Evolutionary conservation across 1,140 invertebrate species (phyloP).

Genomic region (Cecropterus lyciades): DNA sequence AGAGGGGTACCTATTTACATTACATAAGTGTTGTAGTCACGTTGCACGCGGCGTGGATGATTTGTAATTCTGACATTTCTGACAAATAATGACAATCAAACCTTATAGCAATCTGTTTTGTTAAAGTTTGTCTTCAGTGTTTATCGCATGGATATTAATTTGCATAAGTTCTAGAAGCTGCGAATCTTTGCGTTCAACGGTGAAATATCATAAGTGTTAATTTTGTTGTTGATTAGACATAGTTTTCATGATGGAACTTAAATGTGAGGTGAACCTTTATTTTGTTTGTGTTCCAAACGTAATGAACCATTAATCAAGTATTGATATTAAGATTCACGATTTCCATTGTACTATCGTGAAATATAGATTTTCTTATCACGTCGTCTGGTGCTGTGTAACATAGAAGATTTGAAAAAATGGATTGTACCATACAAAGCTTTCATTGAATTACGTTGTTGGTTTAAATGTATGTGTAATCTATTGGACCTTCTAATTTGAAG

Average conservation of each 20-base stretch:
- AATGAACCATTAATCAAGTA: neutral
- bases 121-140: slow-evolving; percentile 45
- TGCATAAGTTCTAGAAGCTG: slow-evolving; percentile 54
- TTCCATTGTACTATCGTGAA: neutral
- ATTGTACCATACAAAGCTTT: neutral
- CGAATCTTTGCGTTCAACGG: slow-evolving; percentile 3
- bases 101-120: slow-evolving; percentile 20
- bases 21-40: slow-evolving; percentile 51
- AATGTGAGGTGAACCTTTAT: neutral
- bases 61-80: slow-evolving; percentile 55
- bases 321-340: neutral
- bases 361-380: neutral
- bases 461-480: slow-evolving; percentile 1
- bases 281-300: slow-evolving; percentile 16
- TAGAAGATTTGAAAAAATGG: neutral
- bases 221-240: neutral
- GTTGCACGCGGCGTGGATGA: slow-evolving; percentile 78
- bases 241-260: neutral
- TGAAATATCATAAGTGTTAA: neutral
- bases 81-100: slow-evolving; percentile 36
- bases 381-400: neutral
- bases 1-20: slow-evolving; percentile 16
- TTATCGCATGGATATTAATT: slow-evolving; percentile 46
- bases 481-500: neutral
- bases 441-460: neutral